Evolutionary conservation across 1,140 invertebrate species (phyloP), one percentile per base, ranked within the genome.

Genomic region (Atta cephalotes): DNA sequence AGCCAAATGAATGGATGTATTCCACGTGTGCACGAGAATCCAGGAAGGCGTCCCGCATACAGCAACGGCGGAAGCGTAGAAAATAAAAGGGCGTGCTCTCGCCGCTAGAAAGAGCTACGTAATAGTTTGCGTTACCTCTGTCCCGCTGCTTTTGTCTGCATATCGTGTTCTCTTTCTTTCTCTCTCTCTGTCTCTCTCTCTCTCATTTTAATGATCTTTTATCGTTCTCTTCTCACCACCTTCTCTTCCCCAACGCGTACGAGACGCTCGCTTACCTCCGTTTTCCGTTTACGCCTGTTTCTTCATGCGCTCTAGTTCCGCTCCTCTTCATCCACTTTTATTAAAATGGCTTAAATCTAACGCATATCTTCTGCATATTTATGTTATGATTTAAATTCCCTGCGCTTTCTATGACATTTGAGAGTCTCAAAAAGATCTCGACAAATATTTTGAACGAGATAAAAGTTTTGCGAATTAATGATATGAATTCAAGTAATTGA

Each of bases 1-100:
- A 92, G 92, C 89, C 85, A 92, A 93, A 92, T 90, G 92, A 92
- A 92, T 92, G 91, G 90, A 92, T 90, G 90, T 92, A 87, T 92
- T 89, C 87, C 86, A 77, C 80, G 88, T 87, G 87, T 86, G 89
- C 45, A 25, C 86, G 68, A 70, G 63, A 84, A 80, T 79, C 56
- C 82, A 86, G 89, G 60, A 68, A 87, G 78, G 74, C 62, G 60
- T 28, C 63, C n/a, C 65, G 68, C 70, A 82, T 66, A 87, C 70
- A 65, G 63, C 56, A 39, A n/a, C 51, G 66, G 39, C 45, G 35
- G 53, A 65, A 77, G 51, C 86, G 71, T 58, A 51, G 85, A 87
- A 92, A 92, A 92, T 92, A 92, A 93, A 92, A 93, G 92, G 82
- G 87, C 82, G 56, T 62, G 63, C 82, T 72, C 70, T 25, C 45